Conservation (phyloP, 2,113 vertebrate genomes). For the Tragelaphus imberbis region DNA sequence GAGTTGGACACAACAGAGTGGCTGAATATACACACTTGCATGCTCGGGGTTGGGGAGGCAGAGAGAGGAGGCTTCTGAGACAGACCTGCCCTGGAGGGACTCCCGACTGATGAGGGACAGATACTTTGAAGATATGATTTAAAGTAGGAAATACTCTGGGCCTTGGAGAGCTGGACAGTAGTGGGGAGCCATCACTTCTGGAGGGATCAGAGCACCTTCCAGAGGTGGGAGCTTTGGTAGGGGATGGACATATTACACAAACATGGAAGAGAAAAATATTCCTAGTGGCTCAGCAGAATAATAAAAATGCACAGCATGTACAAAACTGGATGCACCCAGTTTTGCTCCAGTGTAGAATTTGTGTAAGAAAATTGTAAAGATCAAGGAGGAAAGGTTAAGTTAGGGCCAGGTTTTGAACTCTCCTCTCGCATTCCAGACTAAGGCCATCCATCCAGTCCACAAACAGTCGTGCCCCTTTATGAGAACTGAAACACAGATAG, state of each 20-base stretch:
- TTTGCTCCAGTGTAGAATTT: neutral
- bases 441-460: neutral
- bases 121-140: neutral
- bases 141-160: neutral
- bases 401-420: neutral
- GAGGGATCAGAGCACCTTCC: neutral
- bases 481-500: neutral
- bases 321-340: neutral
- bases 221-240: neutral
- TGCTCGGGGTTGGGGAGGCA: neutral
- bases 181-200: neutral
- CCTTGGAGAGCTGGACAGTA: neutral
- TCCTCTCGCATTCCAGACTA: neutral
- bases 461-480: neutral
- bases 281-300: neutral
- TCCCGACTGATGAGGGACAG: neutral
- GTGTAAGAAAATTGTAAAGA: neutral
- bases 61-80: neutral
- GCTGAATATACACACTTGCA: neutral
- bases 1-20: neutral
- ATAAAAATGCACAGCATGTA: neutral
- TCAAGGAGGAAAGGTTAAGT: neutral
- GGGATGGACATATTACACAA: neutral
- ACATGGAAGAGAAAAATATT: neutral
- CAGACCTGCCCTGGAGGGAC: neutral